A percentile compares a stretch with the other conserved stretches of the same genome.
Evolutionary conservation across 1,140 invertebrate genomes (phyloP).

Genomic region (Camponotus pennsylvanicus): DNA sequence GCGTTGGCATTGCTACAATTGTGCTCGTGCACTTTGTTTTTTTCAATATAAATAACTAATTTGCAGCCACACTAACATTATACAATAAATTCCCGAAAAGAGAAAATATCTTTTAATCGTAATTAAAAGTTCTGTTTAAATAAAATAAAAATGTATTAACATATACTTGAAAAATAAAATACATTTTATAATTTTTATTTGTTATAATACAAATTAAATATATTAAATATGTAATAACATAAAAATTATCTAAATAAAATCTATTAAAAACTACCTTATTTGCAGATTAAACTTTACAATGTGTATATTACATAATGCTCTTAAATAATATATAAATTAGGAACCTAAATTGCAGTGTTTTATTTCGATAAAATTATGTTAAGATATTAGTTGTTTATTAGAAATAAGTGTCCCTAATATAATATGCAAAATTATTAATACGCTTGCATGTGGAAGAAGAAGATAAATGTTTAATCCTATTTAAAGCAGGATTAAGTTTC

Average conservation of each 20-base stretch:
- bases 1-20: not conserved
- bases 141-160: not conserved
- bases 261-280: not conserved
- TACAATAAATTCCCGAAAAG: not conserved
- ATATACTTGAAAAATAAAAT: not conserved
- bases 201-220: not conserved
- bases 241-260: too few species aligned
- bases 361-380: not conserved
- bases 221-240: not conserved
- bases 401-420: not conserved
- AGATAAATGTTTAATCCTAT: constrained; percentile 9
- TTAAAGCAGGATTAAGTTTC: constrained; percentile 34
- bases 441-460: not conserved
- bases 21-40: not conserved
- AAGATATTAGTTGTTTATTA: not conserved
- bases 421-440: constrained; percentile 30
- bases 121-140: not conserved
- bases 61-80: not conserved
- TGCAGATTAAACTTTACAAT: not conserved
- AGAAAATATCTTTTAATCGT: not conserved
- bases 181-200: not conserved
- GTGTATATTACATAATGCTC: not conserved
- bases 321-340: not conserved
- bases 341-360: not conserved
- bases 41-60: not conserved